Evolutionary conservation across 2,113 vertebrate genomes (phyloP).

Genomic region (Archocentrus centrarchus): DNA sequence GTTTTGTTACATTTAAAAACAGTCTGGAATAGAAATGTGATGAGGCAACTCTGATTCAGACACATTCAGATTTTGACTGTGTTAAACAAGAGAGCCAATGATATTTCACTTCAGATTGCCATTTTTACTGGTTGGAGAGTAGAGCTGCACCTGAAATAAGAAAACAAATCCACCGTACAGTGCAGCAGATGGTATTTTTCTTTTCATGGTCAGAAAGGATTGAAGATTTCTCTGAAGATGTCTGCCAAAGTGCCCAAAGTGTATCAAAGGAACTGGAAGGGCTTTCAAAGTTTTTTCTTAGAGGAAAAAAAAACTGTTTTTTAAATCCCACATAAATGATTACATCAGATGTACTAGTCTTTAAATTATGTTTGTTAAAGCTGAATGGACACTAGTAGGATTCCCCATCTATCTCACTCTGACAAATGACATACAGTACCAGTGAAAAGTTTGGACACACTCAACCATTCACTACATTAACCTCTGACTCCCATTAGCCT

Average conservation of each 20-base stretch:
- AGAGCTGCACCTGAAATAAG: neutral
- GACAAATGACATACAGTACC: too few relatives aligned
- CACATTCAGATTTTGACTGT: neutral
- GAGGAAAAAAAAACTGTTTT: neutral
- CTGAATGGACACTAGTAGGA: neutral
- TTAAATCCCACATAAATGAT: neutral
- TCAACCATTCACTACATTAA: neutral
- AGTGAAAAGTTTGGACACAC: too few relatives aligned
- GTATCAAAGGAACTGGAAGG: neutral
- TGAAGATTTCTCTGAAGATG: neutral
- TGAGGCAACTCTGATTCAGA: neutral
- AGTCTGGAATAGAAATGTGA: neutral
- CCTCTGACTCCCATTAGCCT: neutral
- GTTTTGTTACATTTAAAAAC: neutral
- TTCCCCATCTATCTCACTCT: too few relatives aligned
- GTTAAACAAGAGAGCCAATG: neutral
- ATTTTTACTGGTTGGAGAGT: neutral
- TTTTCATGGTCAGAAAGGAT: neutral
- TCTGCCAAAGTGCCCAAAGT: neutral
- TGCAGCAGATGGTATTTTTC: neutral
- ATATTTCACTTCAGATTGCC: neutral
- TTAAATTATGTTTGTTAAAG: neutral
- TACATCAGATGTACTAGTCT: neutral
- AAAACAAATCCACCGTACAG: neutral
- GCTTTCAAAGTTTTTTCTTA: neutral